Base-by-base conservation (phyloP, 2,888 invertebrate genomes). In the Nemotelus nigrinus region DNA sequence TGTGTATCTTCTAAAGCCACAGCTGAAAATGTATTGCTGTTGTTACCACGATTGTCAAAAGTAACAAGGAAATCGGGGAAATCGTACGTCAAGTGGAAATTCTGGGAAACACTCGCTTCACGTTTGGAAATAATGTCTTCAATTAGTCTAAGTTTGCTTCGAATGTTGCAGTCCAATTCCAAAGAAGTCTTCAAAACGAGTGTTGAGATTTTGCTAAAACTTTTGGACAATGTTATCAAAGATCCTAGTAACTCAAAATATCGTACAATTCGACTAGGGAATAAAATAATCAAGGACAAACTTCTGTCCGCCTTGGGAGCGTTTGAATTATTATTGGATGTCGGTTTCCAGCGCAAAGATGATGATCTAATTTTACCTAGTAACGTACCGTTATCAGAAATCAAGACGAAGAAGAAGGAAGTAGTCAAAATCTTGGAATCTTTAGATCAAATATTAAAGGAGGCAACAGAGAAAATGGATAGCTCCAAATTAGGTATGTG, bases 271-370 rank as follows among this genome's bases (percentile, higher is more conserved):
- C 84, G 85, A 3, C 77, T 84, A 6, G 86, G 85, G 78, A 87
- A 87, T 82, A 85, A 85, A 80, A 81, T 83, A 4, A 87, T 87
- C 75, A 85, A 85, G 64, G 85, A 86, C 3, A 87, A 87, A 77
- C 79, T 87, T 47, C 70, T 82, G 2, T 82, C 84, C 2, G 58
- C 87, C 44, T 79, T 82, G 45, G 87, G 87, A 10, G 83, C 83
- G 58, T 83, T 82, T 8, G 81, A 83, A 39, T 74, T 87, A n/a
- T 78, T 87, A n/a, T 47, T 78, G 47, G 84, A 85, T 25, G 87
- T 87, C 63, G 87, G 87, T 0, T 87, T 87, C 58, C 80, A 80
- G 55, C 82, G 82, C 53, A 82, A 76, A n/a, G 78, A 82, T 60
- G 82, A 77, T 70, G 81, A 82, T n/a, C 84, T 83, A 64, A 82